phyloP scores from a whole-genome alignment of 1,140 invertebrate species.

The Steinernema khuongi region DNA sequence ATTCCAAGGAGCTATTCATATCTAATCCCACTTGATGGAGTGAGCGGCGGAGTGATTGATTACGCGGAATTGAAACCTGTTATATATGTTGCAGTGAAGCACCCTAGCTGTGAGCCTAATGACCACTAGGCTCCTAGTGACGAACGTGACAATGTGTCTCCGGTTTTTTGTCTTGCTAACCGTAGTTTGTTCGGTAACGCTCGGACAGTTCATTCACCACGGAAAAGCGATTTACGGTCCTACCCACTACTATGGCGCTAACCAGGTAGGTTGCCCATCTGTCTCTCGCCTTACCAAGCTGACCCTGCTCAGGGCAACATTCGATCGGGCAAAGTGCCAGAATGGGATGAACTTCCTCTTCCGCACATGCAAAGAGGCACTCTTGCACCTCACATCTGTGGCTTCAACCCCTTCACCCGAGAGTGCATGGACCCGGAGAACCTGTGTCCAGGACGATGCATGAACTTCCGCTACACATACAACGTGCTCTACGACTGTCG shows the following conservation, averaged over 20 bases:
- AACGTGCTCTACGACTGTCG: constrained; percentile 38
- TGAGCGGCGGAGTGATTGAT: not conserved
- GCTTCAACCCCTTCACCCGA: constrained; percentile 38
- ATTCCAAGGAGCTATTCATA: too few species aligned
- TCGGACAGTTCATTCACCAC: too few species aligned
- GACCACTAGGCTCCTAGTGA: not conserved
- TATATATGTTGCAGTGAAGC: not conserved
- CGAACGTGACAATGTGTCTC: not conserved
- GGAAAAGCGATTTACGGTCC: constrained; percentile 16
- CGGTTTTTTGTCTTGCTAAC: not conserved
- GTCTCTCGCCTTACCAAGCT: too few species aligned
- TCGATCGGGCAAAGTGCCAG: constrained; percentile 32
- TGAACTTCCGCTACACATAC: constrained; percentile 42
- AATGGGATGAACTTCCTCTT: constrained; percentile 23
- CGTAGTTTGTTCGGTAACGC: not conserved
- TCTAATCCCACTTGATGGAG: too few species aligned
- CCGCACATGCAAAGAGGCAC: constrained; percentile 30
- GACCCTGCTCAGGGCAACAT: constrained; percentile 33
- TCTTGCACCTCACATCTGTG: constrained; percentile 38
- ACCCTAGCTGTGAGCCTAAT: not conserved
- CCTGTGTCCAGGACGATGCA: constrained; percentile 35
- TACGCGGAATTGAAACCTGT: not conserved
- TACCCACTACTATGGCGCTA: constrained; percentile 39
- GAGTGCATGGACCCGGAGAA: constrained; percentile 41
- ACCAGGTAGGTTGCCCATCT: constrained; percentile 24